These are phyloP conservation scores for Nebria brevicollis DNA, from an alignment of 2,888 invertebrate genomes.

Conservation along the genomic window DNA sequence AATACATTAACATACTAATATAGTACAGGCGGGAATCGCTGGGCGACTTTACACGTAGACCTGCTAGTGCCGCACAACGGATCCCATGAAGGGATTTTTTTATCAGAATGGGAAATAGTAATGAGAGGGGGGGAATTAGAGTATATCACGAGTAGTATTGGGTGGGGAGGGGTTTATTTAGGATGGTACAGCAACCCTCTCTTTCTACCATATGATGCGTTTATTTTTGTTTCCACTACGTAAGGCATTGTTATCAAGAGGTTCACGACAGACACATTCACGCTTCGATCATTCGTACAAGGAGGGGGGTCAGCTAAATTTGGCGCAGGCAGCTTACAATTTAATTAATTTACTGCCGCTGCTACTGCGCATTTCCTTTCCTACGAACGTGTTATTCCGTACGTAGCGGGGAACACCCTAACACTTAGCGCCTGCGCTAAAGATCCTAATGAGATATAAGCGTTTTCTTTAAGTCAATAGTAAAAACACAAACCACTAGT, in stretches of 20 bases:
- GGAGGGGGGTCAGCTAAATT: conserved; percentile 33
- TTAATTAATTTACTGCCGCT: conserved; percentile 13
- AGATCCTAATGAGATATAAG: conserved; percentile 47
- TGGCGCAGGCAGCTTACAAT: conserved; percentile 36
- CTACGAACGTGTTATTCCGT: background rate
- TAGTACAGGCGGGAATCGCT: conserved; percentile 39
- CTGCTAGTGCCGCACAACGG: conserved; percentile 44
- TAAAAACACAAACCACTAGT: conserved; percentile 47
- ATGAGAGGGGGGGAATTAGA: conserved; percentile 10
- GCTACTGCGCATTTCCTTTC: conserved; percentile 27
- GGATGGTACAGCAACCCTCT: conserved; percentile 31
- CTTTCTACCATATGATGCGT: conserved; percentile 40
- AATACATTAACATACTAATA: conserved; percentile 46
- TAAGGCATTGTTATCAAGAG: conserved; percentile 46
- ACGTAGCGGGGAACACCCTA: conserved; percentile 27
- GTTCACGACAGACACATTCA: conserved; percentile 42
- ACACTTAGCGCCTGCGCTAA: conserved; percentile 48
- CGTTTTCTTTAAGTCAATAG: conserved; percentile 45
- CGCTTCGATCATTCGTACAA: conserved; percentile 25
- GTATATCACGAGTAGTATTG: conserved; percentile 4
- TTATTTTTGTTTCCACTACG: conserved; percentile 31
- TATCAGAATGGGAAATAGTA: background rate
- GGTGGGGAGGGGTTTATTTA: background rate
- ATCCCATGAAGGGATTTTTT: conserved; percentile 20
- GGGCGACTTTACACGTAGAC: conserved; percentile 41